Evolutionary conservation across 2,797 vertebrate species (phyloP).

Genomic region (Cyprinodon diabolis): DNA sequence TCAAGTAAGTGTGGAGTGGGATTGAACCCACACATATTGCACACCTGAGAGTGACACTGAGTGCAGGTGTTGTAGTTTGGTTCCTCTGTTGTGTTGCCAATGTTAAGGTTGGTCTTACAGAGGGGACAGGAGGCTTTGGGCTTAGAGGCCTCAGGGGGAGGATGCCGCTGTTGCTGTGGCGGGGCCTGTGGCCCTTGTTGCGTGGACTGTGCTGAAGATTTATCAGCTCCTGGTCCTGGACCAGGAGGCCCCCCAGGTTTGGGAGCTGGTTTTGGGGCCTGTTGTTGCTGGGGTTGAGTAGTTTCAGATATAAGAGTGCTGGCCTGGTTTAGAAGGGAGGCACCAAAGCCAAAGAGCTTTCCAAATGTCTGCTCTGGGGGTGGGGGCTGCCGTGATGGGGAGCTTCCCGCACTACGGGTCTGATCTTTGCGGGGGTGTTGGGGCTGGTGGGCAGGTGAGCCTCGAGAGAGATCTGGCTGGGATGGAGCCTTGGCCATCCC

Average conservation of each 20-base stretch:
- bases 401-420: conserved; percentile 86
- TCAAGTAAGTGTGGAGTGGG: conserved; percentile 95
- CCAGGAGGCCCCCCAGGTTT: conserved; percentile 84
- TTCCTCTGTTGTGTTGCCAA: conserved; percentile 83
- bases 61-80: conserved; percentile 97
- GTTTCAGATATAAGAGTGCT: conserved; percentile 94
- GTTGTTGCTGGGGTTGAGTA: conserved; percentile 79
- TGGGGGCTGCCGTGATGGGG: conserved; percentile 84
- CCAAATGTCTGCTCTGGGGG: conserved; percentile 92
- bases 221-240: conserved; percentile 71
- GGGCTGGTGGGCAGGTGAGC: conserved; percentile 82
- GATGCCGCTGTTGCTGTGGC: conserved; percentile 55
- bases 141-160: conserved; percentile 78
- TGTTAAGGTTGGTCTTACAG: conserved; percentile 93
- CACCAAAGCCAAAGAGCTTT: conserved; percentile 96
- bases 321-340: conserved; percentile 95
- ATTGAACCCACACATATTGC: conserved; percentile 99
- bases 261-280: conserved; percentile 87
- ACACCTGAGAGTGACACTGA: conserved; percentile 92
- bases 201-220: conserved; percentile 71
- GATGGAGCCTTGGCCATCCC: conserved; percentile 86
- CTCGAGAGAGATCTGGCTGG: conserved; percentile 86
- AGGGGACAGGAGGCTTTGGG: conserved; percentile 92
- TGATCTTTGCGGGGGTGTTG: conserved; percentile 81
- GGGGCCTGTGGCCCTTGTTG: conserved; percentile 67